Conservation (phyloP, 1,140 invertebrate genomes). For the Lucilia sericata region DNA sequence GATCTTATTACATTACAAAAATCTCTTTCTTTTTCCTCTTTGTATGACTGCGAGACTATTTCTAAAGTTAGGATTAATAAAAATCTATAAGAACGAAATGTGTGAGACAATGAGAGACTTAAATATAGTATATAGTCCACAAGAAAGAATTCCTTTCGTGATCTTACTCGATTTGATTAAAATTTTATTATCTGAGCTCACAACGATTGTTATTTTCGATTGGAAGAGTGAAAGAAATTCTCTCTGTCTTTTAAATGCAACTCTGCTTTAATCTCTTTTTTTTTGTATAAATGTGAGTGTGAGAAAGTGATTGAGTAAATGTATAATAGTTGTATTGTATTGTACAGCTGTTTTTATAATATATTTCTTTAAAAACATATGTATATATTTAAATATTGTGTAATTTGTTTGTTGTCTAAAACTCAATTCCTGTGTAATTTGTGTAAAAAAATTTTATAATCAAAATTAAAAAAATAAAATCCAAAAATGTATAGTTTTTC, state of each 20-base stretch:
- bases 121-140: too few species aligned
- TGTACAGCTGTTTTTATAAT: neutral
- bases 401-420: constrained; percentile 16
- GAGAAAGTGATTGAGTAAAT: neutral
- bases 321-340: neutral
- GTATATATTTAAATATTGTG: neutral
- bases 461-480: neutral
- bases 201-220: too few species aligned
- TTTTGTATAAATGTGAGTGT: neutral
- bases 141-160: too few species aligned
- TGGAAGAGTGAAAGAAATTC: too few species aligned
- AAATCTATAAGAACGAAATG: too few species aligned
- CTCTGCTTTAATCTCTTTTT: neutral
- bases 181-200: too few species aligned
- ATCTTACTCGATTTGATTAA: too few species aligned
- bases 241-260: neutral
- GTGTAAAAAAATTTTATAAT: neutral
- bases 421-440: constrained; percentile 9
- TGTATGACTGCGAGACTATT: too few species aligned
- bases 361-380: neutral
- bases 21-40: too few species aligned
- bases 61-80: too few species aligned
- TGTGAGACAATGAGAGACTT: too few species aligned
- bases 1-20: too few species aligned
- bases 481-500: neutral